Evolutionary conservation across 2,113 vertebrate species (phyloP), one percentile per base, ranked within the genome.

Genomic region (Anser brachyrhynchus): DNA sequence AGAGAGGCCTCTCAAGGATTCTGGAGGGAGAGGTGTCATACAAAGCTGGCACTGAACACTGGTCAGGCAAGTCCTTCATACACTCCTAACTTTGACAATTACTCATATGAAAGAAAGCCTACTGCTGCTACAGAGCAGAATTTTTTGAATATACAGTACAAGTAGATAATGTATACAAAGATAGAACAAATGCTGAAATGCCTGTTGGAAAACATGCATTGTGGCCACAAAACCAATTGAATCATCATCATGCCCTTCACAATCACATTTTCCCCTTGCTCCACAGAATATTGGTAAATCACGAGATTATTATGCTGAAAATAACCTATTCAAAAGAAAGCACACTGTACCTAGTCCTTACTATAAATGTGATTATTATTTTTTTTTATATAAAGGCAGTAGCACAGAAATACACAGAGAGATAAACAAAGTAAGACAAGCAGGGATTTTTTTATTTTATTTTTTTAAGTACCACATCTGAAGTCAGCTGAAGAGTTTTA

Each of bases 281-380:
- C 74, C 93, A 71, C 71, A 83, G 58, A 35, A 51, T 89, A 79
- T 76, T 94, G 61, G 81, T 95, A 95, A 96, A 90, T 96, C 84
- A 80, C 17, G 73, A 55, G 49, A 90, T 87, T 92, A 95, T 96
- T 92, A 94, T 73, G 54, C 59, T 92, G 67, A 84, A 95, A 94
- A 96, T 95, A 94, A 91, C 81, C 89, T 91, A 85, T 91, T 94
- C 78, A 87, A 85, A 95, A 80, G 69, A 76, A 95, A 94, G 80
- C 44, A 83, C 71, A 76, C 58, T 90, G 35, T 70, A 84, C 54
- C 58, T 43, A 89, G 64, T 67, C 74, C 62, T 87, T 94, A 89
- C 37, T 61, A 89, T 58, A 90, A 94, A 79, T 91, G 44, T 61
- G 62, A 85, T 91, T 84, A 43, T 65, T 35, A 35, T 61, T 33